These are phyloP conservation scores for Myiothlypis coronata DNA, from an alignment of 2,797 vertebrate genomes.

Conservation along the genomic window DNA sequence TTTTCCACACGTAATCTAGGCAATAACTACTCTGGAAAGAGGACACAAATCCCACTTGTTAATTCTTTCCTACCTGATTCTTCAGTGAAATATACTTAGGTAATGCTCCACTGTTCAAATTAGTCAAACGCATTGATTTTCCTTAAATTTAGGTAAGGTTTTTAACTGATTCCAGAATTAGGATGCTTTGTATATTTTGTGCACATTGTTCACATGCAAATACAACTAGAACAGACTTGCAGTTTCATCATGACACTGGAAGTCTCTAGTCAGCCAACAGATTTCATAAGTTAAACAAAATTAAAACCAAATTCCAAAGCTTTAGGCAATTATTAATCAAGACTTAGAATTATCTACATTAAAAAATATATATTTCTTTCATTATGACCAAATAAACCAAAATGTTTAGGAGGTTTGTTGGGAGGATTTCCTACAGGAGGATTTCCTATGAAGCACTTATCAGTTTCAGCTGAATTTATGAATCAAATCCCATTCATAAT, in stretches of 20 bases:
- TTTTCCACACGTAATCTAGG: neutral
- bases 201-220: neutral
- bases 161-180: neutral
- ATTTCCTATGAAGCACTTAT: neutral
- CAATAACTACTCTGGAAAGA: neutral
- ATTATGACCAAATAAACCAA: neutral
- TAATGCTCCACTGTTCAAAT: neutral
- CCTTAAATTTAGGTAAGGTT: neutral
- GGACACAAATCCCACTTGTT: neutral
- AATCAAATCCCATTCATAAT: neutral
- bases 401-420: neutral
- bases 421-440: neutral
- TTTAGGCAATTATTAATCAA: neutral
- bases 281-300: conserved; percentile 7
- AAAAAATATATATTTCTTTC: neutral
- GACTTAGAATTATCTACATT: neutral
- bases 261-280: neutral
- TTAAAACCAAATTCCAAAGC: neutral
- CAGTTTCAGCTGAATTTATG: neutral
- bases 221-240: neutral
- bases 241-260: neutral
- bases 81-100: neutral
- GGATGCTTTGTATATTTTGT: neutral
- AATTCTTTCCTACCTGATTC: neutral
- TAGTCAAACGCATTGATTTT: neutral